Conservation (phyloP, 2,113 vertebrate species). For the Alectura lathami region DNA sequence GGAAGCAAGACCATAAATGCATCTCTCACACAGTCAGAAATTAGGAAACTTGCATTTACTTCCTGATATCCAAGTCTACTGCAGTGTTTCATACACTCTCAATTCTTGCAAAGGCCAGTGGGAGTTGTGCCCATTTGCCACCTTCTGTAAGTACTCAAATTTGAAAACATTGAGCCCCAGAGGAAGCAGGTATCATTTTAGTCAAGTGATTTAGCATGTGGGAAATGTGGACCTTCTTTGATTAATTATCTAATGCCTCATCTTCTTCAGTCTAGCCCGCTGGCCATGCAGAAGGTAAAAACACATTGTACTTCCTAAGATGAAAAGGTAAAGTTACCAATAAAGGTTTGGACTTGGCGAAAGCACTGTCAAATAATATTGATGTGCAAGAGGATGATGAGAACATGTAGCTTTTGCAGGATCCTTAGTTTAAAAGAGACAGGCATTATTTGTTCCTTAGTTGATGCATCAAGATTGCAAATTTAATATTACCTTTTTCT, state of each 20-base stretch:
- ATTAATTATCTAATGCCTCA: background rate
- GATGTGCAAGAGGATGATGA: background rate
- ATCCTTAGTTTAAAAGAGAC: background rate
- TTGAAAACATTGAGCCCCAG: background rate
- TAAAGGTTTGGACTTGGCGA: background rate
- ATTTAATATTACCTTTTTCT: background rate
- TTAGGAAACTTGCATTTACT: background rate
- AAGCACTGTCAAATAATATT: background rate
- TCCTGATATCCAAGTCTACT: background rate
- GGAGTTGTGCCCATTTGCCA: background rate
- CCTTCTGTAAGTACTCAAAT: background rate
- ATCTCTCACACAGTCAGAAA: background rate
- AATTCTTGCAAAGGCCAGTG: background rate
- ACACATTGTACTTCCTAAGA: background rate
- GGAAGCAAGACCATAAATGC: background rate
- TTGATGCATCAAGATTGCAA: background rate
- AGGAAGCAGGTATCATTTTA: background rate
- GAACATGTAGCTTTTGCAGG: background rate
- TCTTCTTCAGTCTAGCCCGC: accelerated
- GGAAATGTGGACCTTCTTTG: background rate
- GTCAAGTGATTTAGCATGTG: accelerated
- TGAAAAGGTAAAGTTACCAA: background rate
- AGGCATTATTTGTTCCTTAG: background rate
- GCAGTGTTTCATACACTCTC: background rate
- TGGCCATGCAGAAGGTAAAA: accelerated